Evolutionary conservation across 1,140 invertebrate genomes (phyloP), one percentile per base, ranked within the genome.

Genomic region (Streblospio benedicti): DNA sequence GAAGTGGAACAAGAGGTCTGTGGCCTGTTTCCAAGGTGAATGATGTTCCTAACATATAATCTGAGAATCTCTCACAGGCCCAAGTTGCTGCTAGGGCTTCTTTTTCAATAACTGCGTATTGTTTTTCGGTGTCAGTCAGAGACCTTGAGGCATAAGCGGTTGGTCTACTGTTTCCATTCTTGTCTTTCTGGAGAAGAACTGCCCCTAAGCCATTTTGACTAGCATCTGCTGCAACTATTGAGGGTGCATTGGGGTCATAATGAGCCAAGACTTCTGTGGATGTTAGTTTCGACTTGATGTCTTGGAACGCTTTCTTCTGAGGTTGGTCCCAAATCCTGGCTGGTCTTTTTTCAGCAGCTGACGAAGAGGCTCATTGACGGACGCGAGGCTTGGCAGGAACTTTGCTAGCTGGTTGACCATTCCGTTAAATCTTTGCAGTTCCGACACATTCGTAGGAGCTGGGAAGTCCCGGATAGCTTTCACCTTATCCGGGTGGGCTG

Each of bases 61-160:
- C 47, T 65, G 71, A 69, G 71, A 76, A 81, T 62, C 71, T 73
- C 55, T 73, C 62, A 61, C 43, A 66, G 25, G 63, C 68, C 69
- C 66, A 73, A 31, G 63, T 57, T 4, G 79, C 69, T 45, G 70
- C 71, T 30, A 77, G 62, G 6, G 71, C 61, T 65, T 81, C 76
- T 52, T 78, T 80, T 61, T 81, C 78, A 25, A 79, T 80, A 60
- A 74, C 70, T 5, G 75, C 57, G 60, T 74, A 81, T 25, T 71
- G 69, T 41, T 61, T 25, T 62, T 80, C 70, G 20, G 70, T 60
- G 18, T 61, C 51, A 12, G 64, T 74, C 14, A 81, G 64, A 16
- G 63, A 60, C 59, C 71, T 59, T 12, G 69, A 75, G 4, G 76
- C 70, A 71, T 69, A 80, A 23, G 63, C 63, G 14, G 80, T 62